phyloP scores from a whole-genome alignment of 23 tunicate genomes.

The Oikopleura albicans region DNA sequence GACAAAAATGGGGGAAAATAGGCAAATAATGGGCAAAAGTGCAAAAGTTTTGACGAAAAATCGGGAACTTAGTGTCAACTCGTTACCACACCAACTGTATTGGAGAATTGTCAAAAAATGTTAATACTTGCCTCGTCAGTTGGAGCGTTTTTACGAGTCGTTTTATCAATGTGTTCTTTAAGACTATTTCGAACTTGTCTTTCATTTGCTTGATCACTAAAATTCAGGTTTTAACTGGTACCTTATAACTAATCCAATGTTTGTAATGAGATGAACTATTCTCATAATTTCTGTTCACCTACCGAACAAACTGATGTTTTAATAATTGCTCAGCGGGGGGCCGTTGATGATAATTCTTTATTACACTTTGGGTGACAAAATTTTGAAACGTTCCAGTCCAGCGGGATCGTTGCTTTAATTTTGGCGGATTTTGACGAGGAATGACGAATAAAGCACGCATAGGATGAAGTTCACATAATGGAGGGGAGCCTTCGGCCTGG shows the following conservation, averaged over 20 bases:
- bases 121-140: neutral
- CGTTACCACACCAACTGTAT: no score
- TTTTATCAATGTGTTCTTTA: conserved; percentile 19
- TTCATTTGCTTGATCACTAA: conserved; percentile 51
- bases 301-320: conserved; percentile 77
- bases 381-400: neutral
- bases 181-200: conserved; percentile 78
- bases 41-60: no score
- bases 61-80: no score
- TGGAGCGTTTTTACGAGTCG: neutral
- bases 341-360: conserved; percentile 62
- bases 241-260: no score
- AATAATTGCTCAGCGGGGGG: conserved; percentile 53
- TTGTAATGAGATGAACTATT: no score
- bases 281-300: no score
- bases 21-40: no score
- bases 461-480: conserved; percentile 90
- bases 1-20: no score
- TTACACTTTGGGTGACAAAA: conserved; percentile 40
- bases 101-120: no score
- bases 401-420: conserved; percentile 41
- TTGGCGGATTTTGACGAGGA: conserved; percentile 78
- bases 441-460: conserved; percentile 95
- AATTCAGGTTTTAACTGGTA: no score
- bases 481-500: conserved; percentile 1